A percentile compares a stretch with the other conserved stretches of the same genome.
Evolutionary conservation across 2,797 vertebrate species (phyloP).

Genomic region (Acanthurus leucopareius): DNA sequence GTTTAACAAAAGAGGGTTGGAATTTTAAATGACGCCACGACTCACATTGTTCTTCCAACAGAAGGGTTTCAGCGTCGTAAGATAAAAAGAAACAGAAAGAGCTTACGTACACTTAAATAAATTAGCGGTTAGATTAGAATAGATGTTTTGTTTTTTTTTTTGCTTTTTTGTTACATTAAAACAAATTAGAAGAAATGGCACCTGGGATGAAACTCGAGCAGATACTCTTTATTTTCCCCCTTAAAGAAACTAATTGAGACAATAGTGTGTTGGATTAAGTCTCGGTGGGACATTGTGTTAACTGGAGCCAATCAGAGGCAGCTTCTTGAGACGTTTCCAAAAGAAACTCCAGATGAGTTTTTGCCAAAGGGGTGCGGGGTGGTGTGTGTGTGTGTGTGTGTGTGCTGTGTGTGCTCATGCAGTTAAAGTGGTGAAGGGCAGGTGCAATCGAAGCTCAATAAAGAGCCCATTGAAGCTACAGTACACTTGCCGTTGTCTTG

Average conservation of each 20-base stretch:
- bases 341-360: constrained; percentile 59
- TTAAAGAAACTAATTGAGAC: constrained; percentile 63
- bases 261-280: constrained; percentile 52
- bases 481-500: constrained; percentile 14
- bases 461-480: constrained; percentile 45
- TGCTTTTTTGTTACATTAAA: constrained; percentile 15
- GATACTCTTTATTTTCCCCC: constrained; percentile 49
- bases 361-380: constrained; percentile 23
- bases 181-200: neutral
- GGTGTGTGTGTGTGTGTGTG: neutral
- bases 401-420: constrained; percentile 11
- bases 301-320: constrained; percentile 70
- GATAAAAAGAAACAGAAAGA: constrained; percentile 17
- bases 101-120: neutral
- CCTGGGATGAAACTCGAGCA: constrained; percentile 32
- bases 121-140: no score
- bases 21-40: constrained; percentile 27
- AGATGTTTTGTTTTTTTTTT: neutral
- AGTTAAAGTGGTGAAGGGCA: constrained; percentile 39
- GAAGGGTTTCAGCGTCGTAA: constrained; percentile 10
- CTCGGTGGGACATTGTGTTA: constrained; percentile 61
- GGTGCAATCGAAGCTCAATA: constrained; percentile 59
- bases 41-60: constrained; percentile 16
- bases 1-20: constrained; percentile 3
- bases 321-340: constrained; percentile 58